Evolutionary conservation across 64 coral and sea anemone genomes (phyloP).

Genomic region (Cladopsammia gracilis): DNA sequence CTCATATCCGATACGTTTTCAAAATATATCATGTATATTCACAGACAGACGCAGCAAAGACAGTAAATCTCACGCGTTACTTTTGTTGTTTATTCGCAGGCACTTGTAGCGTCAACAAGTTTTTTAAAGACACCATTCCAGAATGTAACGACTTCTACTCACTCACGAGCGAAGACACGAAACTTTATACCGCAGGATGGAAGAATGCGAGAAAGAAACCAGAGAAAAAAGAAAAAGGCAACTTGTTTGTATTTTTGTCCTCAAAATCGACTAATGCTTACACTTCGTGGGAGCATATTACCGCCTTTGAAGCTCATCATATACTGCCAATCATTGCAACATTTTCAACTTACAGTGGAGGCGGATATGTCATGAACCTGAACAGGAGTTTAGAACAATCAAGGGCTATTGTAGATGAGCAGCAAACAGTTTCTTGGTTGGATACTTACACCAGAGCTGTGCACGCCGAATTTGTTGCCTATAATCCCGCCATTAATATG

Average conservation of each 20-base stretch:
- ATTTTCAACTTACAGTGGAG: conserved; percentile 76
- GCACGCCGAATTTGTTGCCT: conserved; percentile 69
- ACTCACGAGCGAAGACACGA: conserved; percentile 39
- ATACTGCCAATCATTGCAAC: conserved; percentile 58
- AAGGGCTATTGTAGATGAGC: conserved; percentile 6
- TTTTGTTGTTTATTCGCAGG: conserved; percentile 7
- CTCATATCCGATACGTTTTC: too few relatives aligned
- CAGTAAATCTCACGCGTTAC: too few relatives aligned
- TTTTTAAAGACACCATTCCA: conserved; percentile 24
- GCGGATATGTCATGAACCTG: conserved; percentile 64
- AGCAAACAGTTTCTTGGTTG: conserved; percentile 50
- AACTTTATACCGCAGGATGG: conserved; percentile 37
- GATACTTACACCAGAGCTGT: conserved; percentile 72
- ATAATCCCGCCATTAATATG: conserved; percentile 75
- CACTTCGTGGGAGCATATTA: conserved; percentile 67
- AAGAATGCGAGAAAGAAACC: conserved; percentile 22
- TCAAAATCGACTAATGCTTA: not conserved
- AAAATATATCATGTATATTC: too few relatives aligned
- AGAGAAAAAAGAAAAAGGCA: not conserved
- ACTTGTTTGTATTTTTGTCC: conserved; percentile 21
- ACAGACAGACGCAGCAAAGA: too few relatives aligned
- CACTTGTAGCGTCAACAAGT: conserved; percentile 60
- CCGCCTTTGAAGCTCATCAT: conserved; percentile 57
- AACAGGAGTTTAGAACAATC: conserved; percentile 28
- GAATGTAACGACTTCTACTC: conserved; percentile 78